Evolutionary conservation across 1,140 invertebrate species (phyloP).

Genomic region (Drosophila pallidifrons): DNA sequence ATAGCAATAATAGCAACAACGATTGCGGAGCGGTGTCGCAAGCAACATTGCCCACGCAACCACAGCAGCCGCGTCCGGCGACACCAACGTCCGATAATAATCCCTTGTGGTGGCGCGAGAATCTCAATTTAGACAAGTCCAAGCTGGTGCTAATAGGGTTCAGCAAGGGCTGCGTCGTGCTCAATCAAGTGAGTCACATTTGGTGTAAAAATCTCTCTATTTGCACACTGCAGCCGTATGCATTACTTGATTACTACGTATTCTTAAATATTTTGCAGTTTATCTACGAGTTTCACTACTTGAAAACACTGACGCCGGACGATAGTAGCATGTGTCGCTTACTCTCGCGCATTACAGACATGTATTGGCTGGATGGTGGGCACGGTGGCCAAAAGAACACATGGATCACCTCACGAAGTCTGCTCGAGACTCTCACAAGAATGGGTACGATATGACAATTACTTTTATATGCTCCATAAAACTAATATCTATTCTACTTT

Average conservation of each 20-base stretch:
- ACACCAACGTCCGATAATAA: constrained; percentile 61
- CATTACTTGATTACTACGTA: neutral
- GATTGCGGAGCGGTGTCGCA: constrained; percentile 52
- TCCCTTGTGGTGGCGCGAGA: constrained; percentile 85
- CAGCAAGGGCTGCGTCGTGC: constrained; percentile 96
- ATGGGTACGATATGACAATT: constrained; percentile 84
- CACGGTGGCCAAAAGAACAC: constrained; percentile 93
- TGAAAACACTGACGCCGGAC: constrained; percentile 88
- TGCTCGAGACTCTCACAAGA: constrained; percentile 89
- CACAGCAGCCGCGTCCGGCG: constrained; percentile 33
- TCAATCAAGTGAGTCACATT: constrained; percentile 89
- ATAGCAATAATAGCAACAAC: constrained; percentile 51
- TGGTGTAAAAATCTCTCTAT: constrained; percentile 78
- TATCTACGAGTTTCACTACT: constrained; percentile 92
- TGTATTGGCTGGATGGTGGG: constrained; percentile 95
- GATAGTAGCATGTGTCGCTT: constrained; percentile 87
- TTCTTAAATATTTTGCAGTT: constrained; percentile 84
- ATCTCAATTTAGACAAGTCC: constrained; percentile 85
- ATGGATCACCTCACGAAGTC: constrained; percentile 91
- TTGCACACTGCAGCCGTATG: constrained; percentile 5
- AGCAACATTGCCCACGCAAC: constrained; percentile 37
- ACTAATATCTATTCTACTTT: constrained; percentile 4
- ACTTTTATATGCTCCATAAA: neutral
- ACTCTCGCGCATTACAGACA: constrained; percentile 88
- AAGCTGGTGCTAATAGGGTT: constrained; percentile 91